A percentile compares a stretch with the other conserved stretches of the same genome.
Evolutionary conservation across 1,140 invertebrate genomes (phyloP).

Genomic region (Steinernema feltiae): DNA sequence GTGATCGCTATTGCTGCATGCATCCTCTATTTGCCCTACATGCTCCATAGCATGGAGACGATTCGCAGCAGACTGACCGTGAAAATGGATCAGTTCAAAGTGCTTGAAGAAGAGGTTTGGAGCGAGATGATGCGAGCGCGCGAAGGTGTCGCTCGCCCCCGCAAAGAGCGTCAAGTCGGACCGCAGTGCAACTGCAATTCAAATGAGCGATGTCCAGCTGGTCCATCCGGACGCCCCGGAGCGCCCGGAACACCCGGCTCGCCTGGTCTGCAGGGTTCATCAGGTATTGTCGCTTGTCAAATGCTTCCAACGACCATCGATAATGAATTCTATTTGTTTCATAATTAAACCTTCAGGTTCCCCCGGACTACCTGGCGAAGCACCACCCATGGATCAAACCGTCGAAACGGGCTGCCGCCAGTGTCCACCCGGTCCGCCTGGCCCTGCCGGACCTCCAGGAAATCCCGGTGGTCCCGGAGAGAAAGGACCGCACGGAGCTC

Average conservation of each 20-base stretch:
- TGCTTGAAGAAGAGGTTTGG: background rate
- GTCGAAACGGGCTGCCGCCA: background rate
- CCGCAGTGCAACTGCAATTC: background rate
- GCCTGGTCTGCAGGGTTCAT: constrained; percentile 11
- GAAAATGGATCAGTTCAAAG: background rate
- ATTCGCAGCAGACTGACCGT: background rate
- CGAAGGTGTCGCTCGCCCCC: background rate
- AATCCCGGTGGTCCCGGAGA: constrained; percentile 16
- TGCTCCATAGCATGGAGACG: background rate
- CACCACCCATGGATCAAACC: background rate
- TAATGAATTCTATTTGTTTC: background rate
- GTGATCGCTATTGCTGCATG: background rate
- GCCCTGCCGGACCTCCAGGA: constrained; percentile 20
- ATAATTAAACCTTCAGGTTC: background rate
- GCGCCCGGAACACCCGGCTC: constrained; percentile 22
- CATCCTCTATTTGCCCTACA: background rate
- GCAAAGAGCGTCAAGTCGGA: background rate
- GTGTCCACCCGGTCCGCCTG: constrained; percentile 17
- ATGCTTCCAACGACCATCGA: no score
- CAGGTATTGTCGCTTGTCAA: no score
- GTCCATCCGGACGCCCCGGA: constrained; percentile 19
- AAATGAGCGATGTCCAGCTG: background rate
- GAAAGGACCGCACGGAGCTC: constrained; percentile 16
- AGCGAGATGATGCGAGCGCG: background rate
- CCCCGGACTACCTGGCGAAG: constrained; percentile 14